Conservation (phyloP, 2,113 vertebrate species). For the Amazona guildingii region DNA sequence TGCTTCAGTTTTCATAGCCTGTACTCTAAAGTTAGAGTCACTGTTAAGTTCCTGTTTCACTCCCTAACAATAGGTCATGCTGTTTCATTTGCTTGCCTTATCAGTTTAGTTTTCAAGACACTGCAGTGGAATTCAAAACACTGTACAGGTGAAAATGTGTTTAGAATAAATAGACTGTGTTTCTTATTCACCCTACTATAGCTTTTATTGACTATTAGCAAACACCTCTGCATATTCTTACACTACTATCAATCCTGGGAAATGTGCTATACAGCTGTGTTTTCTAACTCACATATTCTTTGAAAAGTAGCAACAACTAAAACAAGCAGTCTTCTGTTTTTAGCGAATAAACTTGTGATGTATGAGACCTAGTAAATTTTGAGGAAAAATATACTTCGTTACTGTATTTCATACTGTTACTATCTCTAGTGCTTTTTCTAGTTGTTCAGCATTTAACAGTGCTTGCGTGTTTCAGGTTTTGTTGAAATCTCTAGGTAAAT, state of each 20-base stretch:
- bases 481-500: background rate
- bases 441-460: background rate
- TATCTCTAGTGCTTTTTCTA: background rate
- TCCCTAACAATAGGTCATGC: background rate
- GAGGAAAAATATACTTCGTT: background rate
- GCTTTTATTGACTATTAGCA: background rate
- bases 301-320: background rate
- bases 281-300: background rate
- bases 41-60: background rate
- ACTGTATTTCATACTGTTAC: background rate
- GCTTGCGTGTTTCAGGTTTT: background rate
- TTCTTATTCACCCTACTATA: background rate
- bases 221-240: background rate
- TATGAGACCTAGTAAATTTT: background rate
- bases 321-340: background rate
- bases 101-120: background rate
- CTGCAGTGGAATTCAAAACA: background rate
- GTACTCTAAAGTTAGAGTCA: background rate
- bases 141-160: background rate
- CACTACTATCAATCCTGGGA: background rate
- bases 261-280: accelerated
- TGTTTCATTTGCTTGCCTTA: background rate
- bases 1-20: background rate
- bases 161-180: background rate
- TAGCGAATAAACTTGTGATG: background rate